Percentiles rank a stretch among this genome's conserved stretches.
Evolutionary conservation across 2,113 vertebrate species (phyloP).

Genomic region (Ctenomys sociabilis): DNA sequence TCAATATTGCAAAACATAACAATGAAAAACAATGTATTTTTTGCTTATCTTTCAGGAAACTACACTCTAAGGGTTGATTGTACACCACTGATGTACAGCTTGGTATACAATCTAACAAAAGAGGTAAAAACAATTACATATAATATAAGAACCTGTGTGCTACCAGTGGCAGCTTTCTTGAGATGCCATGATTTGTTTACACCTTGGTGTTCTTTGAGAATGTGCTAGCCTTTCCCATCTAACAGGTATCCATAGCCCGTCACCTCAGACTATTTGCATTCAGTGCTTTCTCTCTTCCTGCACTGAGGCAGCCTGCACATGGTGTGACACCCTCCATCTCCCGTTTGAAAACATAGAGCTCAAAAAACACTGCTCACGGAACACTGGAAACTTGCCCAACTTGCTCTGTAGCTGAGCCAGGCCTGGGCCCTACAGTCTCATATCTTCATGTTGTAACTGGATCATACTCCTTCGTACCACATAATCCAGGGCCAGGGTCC

Average conservation of each 20-base stretch:
- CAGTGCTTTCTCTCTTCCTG: not conserved
- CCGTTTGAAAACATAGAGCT: not conserved
- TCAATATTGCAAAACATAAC: not conserved
- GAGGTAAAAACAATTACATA: constrained; percentile 86
- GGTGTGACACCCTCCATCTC: not conserved
- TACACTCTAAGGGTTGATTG: constrained; percentile 96
- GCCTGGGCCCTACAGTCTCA: not conserved
- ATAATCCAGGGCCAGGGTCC: not conserved
- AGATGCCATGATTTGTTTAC: not conserved
- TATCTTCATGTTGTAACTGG: not conserved
- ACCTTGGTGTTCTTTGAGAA: not conserved
- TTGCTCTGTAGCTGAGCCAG: not conserved
- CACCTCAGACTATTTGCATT: too few relatives aligned
- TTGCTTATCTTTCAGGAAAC: constrained; percentile 89
- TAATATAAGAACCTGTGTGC: not conserved
- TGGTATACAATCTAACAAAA: constrained; percentile 94
- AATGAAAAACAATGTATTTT: not conserved
- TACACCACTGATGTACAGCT: constrained; percentile 92
- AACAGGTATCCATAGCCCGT: not conserved
- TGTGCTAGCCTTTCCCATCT: not conserved
- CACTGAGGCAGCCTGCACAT: not conserved
- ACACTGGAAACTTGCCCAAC: not conserved
- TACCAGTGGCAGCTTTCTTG: not conserved
- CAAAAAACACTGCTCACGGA: not conserved
- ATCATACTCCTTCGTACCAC: not conserved